phyloP scores from a whole-genome alignment of 2,113 vertebrate species.

The Stegostoma tigrinum region DNA sequence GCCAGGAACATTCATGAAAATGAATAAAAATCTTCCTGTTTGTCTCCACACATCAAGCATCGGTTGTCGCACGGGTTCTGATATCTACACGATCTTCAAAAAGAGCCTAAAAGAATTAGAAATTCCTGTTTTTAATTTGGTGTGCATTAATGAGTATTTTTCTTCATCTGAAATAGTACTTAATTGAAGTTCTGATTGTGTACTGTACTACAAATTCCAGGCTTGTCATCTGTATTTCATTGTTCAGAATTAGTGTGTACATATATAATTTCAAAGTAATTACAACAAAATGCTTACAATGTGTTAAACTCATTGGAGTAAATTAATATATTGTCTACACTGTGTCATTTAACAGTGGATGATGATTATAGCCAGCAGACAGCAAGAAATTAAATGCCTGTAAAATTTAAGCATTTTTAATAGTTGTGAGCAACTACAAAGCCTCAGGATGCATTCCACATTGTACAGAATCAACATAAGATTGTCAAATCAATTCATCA shows the following conservation, averaged over 20 bases:
- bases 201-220: neutral
- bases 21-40: neutral
- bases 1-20: neutral
- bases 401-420: neutral
- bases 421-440: neutral
- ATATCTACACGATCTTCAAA: neutral
- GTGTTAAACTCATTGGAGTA: neutral
- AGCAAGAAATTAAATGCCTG: conserved; percentile 23
- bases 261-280: conserved; percentile 30
- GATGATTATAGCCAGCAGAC: conserved; percentile 13
- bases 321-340: conserved; percentile 5
- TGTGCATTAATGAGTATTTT: neutral
- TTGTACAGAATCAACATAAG: neutral
- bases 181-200: neutral
- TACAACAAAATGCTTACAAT: conserved; percentile 20
- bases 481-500: neutral
- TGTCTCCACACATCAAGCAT: neutral
- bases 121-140: neutral
- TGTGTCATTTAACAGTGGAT: conserved; percentile 8
- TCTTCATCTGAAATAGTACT: neutral
- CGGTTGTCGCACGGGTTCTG: neutral
- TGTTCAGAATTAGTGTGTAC: neutral
- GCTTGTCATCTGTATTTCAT: neutral
- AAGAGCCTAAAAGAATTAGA: neutral
- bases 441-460: neutral